Base-by-base conservation (phyloP, 2,888 invertebrate genomes). In the Nymphalis c-album region DNA sequence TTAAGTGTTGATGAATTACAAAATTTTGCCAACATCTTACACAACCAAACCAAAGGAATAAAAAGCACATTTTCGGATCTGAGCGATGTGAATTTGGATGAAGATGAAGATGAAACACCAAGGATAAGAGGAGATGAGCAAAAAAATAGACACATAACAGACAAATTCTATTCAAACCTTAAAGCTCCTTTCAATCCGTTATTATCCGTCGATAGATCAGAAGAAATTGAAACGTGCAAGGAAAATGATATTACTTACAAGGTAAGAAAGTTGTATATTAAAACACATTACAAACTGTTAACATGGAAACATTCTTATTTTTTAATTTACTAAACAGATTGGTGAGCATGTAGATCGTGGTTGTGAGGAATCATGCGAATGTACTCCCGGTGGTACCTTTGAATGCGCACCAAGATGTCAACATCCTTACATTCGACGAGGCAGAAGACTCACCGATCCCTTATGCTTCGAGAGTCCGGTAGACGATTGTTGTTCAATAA, bases 341-440 rank as follows among this genome's bases (percentile, higher is more conserved):
- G 97, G 97, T 1, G 95, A 96, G 75, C 94, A 93, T 73, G 90
- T 96, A 74, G 93, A 95, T 69, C 93, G 95, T 50, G 96, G 94
- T 55, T 97, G 97, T 79, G 96, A 97, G 66, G 96, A 96, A 72
- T 91, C 94, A 2, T 97, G 97, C 80, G 94, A 95, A 31, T 97
- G 97, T 79, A 88, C 90, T 31, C 78, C 85, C 0, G 94, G 93
- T 17, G 96, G 96, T 0, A 89, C 90, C 73, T 94, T 96, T 85
- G 94, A 95, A 72, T 97, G 97, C 78, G 88, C 93, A n/a, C 94
- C 95, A 0, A 92, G 96, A 48, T 97, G 97, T 83, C 89, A 92
- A 67, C 93, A 93, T 20, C 95, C 96, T 0, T 95, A 94, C 73
- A 94, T 96, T 73, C 93, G 95, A 62, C 93, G 94, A 20, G 96